phyloP scores from a whole-genome alignment of 2,888 invertebrate genomes.

The Schizotus pectinicornis region DNA sequence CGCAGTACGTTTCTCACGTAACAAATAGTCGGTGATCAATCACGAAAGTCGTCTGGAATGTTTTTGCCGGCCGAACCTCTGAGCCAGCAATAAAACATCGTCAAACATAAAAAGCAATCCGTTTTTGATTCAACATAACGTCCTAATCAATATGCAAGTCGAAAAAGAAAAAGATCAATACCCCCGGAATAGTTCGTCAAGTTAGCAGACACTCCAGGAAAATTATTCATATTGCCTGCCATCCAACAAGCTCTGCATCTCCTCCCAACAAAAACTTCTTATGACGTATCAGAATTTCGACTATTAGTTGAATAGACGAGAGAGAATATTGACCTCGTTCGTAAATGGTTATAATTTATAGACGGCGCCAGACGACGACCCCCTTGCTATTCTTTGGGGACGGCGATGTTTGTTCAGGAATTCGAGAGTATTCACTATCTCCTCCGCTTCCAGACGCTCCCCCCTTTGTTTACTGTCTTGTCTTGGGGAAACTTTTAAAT shows the following conservation, averaged over 20 bases:
- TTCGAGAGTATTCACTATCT: constrained; percentile 18
- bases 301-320: constrained; percentile 4
- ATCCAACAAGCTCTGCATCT: not conserved
- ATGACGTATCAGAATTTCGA: constrained; percentile 13
- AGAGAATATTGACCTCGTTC: constrained; percentile 20
- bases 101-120: no score
- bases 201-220: not conserved
- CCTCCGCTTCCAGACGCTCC: constrained; percentile 1
- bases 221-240: not conserved
- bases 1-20: no score
- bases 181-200: no score
- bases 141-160: no score
- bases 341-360: constrained; percentile 23
- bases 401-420: constrained; percentile 21
- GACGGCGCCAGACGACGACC: constrained; percentile 23
- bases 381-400: constrained; percentile 20
- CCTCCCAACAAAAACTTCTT: not conserved
- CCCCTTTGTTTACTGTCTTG: constrained; percentile 24
- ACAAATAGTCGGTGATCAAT: no score
- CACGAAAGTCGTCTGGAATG: no score
- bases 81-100: no score
- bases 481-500: constrained; percentile 23
- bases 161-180: no score
- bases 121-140: no score
- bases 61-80: no score